Evolutionary conservation across 2,888 invertebrate genomes (phyloP), one percentile per base, ranked within the genome.

Genomic region (Axea sp.): DNA sequence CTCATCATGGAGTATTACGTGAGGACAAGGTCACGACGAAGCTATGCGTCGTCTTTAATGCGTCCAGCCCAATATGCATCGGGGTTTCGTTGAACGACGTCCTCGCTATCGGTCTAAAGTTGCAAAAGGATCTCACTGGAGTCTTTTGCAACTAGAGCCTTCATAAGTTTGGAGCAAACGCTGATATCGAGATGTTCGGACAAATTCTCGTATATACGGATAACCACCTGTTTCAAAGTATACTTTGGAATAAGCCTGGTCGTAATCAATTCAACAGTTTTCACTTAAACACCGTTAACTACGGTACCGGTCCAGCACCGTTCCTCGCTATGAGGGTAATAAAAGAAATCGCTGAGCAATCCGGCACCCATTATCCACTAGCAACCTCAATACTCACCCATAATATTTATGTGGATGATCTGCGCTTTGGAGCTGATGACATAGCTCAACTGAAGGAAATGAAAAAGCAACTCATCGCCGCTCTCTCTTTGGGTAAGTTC

Each of bases 171-270:
- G n/a, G n/a, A n/a, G n/a, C n/a, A n/a, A n/a, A n/a, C n/a, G n/a
- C n/a, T n/a, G n/a, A n/a, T n/a, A n/a, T n/a, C n/a, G n/a, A 49
- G 6, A 60, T 60, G 57, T 57, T 26, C 5, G 5, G 67, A 1
- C 67, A 49, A n/a, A 57, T 67, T 0, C 3, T 28, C 0, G 26
- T 49, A 0, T 4, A 67, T 7, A 17, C 7, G 8, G 31, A 14
- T 0, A 49, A 67, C 17, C 12, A 19, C 0, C 2, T 7, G 7
- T 14, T 33, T 0, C 67, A 57, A 26, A 22, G 39, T 9, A 49
- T 67, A 6, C 2, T 39, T 0, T 41, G 55, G 47, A n/a, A n/a
- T n/a, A n/a, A n/a, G n/a, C n/a, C n/a, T n/a, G n/a, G n/a, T n/a
- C n/a, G n/a, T n/a, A n/a, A n/a, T n/a, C n/a, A n/a, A n/a, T n/a